Conservation (phyloP, 2,113 vertebrate species). For the Ciconia boyciana region DNA sequence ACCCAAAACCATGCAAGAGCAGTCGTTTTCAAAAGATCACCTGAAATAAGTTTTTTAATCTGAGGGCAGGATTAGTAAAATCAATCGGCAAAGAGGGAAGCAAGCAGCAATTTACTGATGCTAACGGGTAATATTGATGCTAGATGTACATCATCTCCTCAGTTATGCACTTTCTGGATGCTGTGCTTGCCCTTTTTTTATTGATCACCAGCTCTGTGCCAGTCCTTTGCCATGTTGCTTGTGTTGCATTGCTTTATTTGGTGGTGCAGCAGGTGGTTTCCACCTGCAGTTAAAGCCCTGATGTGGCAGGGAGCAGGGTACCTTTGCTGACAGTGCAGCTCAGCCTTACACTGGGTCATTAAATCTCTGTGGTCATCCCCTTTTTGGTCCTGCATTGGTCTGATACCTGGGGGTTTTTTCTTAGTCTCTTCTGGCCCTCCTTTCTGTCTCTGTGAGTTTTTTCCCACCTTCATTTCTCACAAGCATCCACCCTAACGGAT, state of each 20-base stretch:
- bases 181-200: neutral
- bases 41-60: neutral
- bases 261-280: neutral
- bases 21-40: neutral
- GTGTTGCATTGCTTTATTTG: neutral
- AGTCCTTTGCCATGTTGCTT: neutral
- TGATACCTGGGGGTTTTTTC: neutral
- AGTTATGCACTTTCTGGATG: neutral
- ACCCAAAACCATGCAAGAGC: neutral
- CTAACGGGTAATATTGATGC: neutral
- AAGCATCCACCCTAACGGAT: neutral
- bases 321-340: neutral
- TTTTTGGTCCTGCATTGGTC: neutral
- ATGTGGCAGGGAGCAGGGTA: neutral
- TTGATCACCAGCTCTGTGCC: neutral
- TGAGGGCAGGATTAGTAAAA: neutral
- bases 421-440: neutral
- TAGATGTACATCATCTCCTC: neutral
- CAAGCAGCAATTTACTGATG: neutral
- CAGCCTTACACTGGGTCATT: neutral
- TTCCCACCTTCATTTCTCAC: neutral
- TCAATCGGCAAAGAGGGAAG: neutral
- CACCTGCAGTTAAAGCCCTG: neutral
- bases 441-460: neutral
- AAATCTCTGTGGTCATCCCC: neutral